phyloP scores from a whole-genome alignment of 2,888 invertebrate genomes.

The Dryobotodes eremita region DNA sequence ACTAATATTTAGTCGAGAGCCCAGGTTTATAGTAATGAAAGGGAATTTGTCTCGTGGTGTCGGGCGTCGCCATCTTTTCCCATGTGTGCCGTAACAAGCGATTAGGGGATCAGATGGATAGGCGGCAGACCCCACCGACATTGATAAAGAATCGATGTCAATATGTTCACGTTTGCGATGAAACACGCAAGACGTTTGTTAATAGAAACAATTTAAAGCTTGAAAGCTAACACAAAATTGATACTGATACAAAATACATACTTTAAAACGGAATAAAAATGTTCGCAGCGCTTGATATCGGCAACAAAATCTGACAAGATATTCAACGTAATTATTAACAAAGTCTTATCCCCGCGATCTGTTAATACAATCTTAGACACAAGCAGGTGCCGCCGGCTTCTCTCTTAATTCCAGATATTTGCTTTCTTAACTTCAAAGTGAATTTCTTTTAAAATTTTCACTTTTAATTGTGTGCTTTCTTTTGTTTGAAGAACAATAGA shows the following conservation, averaged over 20 bases:
- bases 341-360: conserved; percentile 28
- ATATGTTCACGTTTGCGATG: conserved; percentile 13
- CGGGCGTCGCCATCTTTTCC: not conserved
- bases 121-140: not conserved
- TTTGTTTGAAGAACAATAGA: conserved; percentile 56
- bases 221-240: not conserved
- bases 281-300: not conserved
- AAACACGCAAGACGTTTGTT: not conserved
- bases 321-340: conserved; percentile 22
- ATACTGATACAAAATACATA: not conserved
- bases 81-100: conserved; percentile 32
- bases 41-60: conserved; percentile 8
- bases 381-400: conserved; percentile 17
- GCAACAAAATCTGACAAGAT: not conserved
- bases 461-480: conserved; percentile 56
- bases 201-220: not conserved
- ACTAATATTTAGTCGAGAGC: conserved; percentile 34
- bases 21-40: conserved; percentile 41
- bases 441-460: conserved; percentile 44
- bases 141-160: conserved; percentile 36
- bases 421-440: conserved; percentile 53
- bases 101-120: conserved; percentile 47
- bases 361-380: conserved; percentile 20
- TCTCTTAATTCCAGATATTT: conserved; percentile 37
- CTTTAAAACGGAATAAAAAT: not conserved